Base-by-base conservation (phyloP, 2,113 vertebrate species). In the Serranochromis macrocephalus region DNA sequence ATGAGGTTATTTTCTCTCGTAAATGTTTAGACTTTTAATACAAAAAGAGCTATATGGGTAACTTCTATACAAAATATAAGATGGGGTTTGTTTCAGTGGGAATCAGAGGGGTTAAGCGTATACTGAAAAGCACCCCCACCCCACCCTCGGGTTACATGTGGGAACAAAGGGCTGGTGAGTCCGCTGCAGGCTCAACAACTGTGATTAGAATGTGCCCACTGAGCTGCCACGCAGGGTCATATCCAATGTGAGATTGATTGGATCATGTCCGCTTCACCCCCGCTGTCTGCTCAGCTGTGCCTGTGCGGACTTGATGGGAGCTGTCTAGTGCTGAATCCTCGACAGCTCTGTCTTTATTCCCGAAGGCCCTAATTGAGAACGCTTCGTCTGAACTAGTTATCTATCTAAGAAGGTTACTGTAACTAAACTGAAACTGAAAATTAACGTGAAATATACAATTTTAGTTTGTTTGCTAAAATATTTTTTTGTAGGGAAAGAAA, bases 321-420 rank as follows among this genome's bases (percentile, higher is more conserved):
- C 95, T 95, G 94, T 91, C 95, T 91, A 68, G 78, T 79, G 75
- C 91, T 92, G 87, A 90, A 87, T 49, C 7, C 47, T 26, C 6
- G 4, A 29, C 3, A 5, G 7, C 82, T 84, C 63, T 84, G 49
- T 68, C 26, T 63, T 10, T 68, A 40, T 83, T 54, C 55, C 42
- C 19, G 19, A 51, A 42, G n/a, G 33, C 24, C 16, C 45, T 84
- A 61, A 9, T 13, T 81, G 49, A 42, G 81, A 58, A 82, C 38
- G 2, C 21, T 45, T 38, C 54, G 24, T 9, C 8, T 16, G 54
- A 85, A 47, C 21, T 40, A 78, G 40, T 49, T 49, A 24, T 83
- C 2, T 29, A 80, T 49, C 29, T 51, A 36, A 54, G 16, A 73
- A 3, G 68, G 21, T 26, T 73, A 21, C 63, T 40, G 63, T 68